Evolutionary conservation across 2,888 invertebrate species (phyloP), one percentile per base, ranked within the genome.

Genomic region (Pollenia griseotomentosa): DNA sequence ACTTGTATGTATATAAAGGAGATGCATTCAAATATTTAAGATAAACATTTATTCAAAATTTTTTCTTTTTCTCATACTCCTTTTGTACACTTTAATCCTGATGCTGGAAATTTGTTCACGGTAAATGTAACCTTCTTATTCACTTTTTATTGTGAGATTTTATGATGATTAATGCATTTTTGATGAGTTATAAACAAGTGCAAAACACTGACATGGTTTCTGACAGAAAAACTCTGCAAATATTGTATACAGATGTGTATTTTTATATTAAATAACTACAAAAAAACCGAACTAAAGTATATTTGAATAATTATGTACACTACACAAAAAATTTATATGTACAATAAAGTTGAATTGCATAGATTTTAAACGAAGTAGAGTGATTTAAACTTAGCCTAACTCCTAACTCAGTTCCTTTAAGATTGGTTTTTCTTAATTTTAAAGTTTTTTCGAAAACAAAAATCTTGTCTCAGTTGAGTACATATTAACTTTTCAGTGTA

Each of bases 151-250:
- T 89, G 88, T 90, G 89, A 66, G 74, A 44, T 51, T 85, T 70
- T 85, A 80, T 83, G 90, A 70, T 87, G 85, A 85, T 92, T 91
- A 91, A 92, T 91, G 91, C 90, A 92, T 91, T 91, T 91, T 91
- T 91, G 91, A 92, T 92, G 92, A 91, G 91, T 89, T 89, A 90
- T 90, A 90, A 91, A 86, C 85, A 83, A 80, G 70, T 78, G 75
- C 51, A 85, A 55, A 63, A 23, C n/a, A 74, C 74, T 74, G 61
- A 68, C 79, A 79, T 42, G 71, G 48, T 70, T 55, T 65, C n/a
- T 74, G 53, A 44, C 53, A 68, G 16, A 77, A 73, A 75, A 59
- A 71, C 53, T 70, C 51, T 53, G 0, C 51, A 53, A 33, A 68
- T 51, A 68, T 14, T 48, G 42, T 16, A 73, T 9, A 55, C 42